Conservation (phyloP, 2,113 vertebrate species). For the Aix galericulata region DNA sequence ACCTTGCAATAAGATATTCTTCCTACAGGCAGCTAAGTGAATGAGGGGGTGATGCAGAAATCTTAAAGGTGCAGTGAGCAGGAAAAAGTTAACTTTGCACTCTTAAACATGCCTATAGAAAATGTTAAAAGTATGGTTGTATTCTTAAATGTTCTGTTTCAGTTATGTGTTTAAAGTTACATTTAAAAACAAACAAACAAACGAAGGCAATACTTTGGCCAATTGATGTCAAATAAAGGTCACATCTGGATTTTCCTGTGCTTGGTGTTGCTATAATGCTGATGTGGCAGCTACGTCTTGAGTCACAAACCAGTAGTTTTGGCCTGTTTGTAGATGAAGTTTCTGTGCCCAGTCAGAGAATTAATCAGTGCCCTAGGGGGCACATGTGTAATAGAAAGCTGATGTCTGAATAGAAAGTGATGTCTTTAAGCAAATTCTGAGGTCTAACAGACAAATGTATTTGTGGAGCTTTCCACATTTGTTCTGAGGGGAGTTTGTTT, state of each 20-base stretch:
- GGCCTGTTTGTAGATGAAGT: neutral
- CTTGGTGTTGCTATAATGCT: neutral
- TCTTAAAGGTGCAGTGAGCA: neutral
- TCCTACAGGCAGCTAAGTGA: neutral
- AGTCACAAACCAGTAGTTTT: neutral
- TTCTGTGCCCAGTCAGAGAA: neutral
- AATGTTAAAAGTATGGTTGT: neutral
- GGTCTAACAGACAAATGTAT: neutral
- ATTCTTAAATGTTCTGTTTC: neutral
- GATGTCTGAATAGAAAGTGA: neutral
- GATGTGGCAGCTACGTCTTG: neutral
- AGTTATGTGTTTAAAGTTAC: neutral
- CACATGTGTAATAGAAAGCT: neutral
- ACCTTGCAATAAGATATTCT: conserved; percentile 13
- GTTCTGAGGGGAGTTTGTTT: neutral
- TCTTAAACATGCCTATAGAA: neutral
- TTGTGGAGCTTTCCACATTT: neutral
- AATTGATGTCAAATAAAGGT: neutral
- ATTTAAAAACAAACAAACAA: neutral
- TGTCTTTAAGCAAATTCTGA: neutral
- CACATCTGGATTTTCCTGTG: neutral
- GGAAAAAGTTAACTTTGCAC: neutral
- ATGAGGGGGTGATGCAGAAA: neutral
- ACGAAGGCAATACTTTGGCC: neutral
- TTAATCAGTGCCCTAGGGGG: neutral